Evolutionary conservation across 2,888 invertebrate genomes (phyloP), one percentile per base, ranked within the genome.

Genomic region (Andricus quercusramuli): DNA sequence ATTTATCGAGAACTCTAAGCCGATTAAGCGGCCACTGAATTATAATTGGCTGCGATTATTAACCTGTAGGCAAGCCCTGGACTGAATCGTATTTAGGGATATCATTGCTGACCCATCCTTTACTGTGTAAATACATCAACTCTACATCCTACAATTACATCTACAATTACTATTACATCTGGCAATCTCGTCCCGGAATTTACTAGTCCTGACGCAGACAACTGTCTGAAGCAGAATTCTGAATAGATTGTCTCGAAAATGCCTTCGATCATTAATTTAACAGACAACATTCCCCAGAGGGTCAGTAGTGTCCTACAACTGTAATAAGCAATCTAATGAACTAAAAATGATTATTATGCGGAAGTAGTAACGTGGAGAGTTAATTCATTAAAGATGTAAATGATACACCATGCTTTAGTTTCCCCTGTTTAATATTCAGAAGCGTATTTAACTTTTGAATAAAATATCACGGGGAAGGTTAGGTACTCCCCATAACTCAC

Each of bases 41-140:
- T 87, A 89, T 90, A 88, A 90, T 90, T 87, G 84, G 82, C 83
- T 81, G 80, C 85, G 84, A 87, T 90, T 86, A 88, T 88, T 85
- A 85, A 79, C 81, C 68, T 76, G 37, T 77, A 70, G 17, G 41
- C 82, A 88, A 87, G 83, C 83, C 79, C 78, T 29, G 44, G 68
- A 77, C 79, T 77, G 79, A 82, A 79, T 56, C 44, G 44, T 44
- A 44, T 68, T 68, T 68, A 68, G 22, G 25, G 47, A 47, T 47
- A 44, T 37, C 44, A 68, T 44, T 44, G 68, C 22, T 11, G 9
- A 11, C 22, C 25, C 41, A 25, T 22, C 25, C 1, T 68, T 3
- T 44, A 15, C 22, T 13, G 6, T 44, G 3, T 51, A 68, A 78
- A 67, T 62, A 25, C 15, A 62, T 22, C 11, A 62, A 25, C 11